Percentiles rank a stretch among this genome's conserved stretches.
These are phyloP conservation scores for Neodiprion pinetum DNA, from an alignment of 1,140 invertebrate genomes.

Conservation along the genomic window DNA sequence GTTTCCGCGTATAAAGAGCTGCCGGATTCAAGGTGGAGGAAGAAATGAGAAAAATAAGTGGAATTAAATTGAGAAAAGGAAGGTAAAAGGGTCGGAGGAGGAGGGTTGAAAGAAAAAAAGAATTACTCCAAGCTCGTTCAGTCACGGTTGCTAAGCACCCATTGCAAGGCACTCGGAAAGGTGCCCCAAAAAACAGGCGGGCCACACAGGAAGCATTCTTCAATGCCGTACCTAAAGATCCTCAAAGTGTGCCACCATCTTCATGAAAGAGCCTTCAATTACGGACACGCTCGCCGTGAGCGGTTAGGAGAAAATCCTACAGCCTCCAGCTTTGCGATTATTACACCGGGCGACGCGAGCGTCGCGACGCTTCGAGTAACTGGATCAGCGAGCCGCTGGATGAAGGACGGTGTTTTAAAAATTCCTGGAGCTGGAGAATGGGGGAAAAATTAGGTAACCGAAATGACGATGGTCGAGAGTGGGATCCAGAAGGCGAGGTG, in stretches of 20 bases:
- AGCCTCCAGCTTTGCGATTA: neutral
- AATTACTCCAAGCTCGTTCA: neutral
- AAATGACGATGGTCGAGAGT: too few relatives aligned
- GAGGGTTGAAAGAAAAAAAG: too few relatives aligned
- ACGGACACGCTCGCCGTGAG: neutral
- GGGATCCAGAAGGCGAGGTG: neutral
- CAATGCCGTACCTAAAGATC: neutral
- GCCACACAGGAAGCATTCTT: constrained; percentile 1
- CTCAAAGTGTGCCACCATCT: neutral
- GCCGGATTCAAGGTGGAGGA: too few relatives aligned
- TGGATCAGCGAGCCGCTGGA: neutral
- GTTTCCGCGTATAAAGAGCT: too few relatives aligned
- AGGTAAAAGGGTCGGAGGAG: too few relatives aligned
- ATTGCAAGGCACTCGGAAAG: neutral
- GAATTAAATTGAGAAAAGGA: too few relatives aligned
- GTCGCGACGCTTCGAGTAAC: neutral
- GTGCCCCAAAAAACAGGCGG: neutral
- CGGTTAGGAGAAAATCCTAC: neutral
- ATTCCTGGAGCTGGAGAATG: too few relatives aligned
- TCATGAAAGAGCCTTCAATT: constrained; percentile 4
- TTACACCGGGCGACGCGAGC: neutral
- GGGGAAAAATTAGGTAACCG: too few relatives aligned
- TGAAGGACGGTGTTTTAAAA: neutral
- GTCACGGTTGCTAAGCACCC: constrained; percentile 6
- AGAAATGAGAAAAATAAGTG: too few relatives aligned